phyloP scores from a whole-genome alignment of 2,888 invertebrate species.

The Hydrotaea diabolus region DNA sequence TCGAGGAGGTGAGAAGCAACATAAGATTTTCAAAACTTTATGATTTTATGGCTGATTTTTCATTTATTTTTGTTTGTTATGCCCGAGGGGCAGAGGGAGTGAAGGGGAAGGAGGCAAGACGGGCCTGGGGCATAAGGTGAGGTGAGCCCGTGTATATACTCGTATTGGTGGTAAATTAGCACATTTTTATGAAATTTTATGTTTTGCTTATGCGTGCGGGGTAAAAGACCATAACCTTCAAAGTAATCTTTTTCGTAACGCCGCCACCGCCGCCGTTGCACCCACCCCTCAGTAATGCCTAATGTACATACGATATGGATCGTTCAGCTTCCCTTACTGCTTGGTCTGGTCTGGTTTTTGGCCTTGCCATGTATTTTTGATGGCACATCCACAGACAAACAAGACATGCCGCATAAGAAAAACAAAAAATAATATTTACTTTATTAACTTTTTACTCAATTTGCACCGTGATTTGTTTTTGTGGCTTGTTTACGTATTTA shows the following conservation, averaged over 20 bases:
- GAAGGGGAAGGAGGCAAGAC: not conserved
- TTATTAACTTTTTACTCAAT: constrained; percentile 53
- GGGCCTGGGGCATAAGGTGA: no score
- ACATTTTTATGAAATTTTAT: constrained; percentile 19
- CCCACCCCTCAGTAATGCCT: not conserved
- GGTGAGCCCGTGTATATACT: no score
- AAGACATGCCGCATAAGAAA: constrained; percentile 10
- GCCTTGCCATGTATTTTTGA: not conserved
- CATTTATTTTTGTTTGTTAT: not conserved
- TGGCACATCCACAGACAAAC: not conserved
- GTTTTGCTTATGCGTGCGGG: not conserved
- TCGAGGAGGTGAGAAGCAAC: not conserved
- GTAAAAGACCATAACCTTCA: not conserved
- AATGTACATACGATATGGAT: not conserved
- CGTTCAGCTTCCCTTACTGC: no score
- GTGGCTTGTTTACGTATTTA: constrained; percentile 31
- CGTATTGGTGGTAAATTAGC: constrained; percentile 23
- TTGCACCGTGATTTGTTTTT: constrained; percentile 50
- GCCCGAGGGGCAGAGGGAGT: not conserved
- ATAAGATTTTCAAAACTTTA: constrained; percentile 6
- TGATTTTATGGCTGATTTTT: constrained; percentile 27
- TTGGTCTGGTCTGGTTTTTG: not conserved
- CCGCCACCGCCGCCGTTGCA: no score
- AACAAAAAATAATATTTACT: no score
- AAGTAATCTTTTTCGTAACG: constrained; percentile 18